Percentiles rank a stretch among this genome's conserved stretches.
These are phyloP conservation scores for Tetragonula clypearis DNA, from an alignment of 1,140 invertebrate genomes.

Conservation along the genomic window DNA sequence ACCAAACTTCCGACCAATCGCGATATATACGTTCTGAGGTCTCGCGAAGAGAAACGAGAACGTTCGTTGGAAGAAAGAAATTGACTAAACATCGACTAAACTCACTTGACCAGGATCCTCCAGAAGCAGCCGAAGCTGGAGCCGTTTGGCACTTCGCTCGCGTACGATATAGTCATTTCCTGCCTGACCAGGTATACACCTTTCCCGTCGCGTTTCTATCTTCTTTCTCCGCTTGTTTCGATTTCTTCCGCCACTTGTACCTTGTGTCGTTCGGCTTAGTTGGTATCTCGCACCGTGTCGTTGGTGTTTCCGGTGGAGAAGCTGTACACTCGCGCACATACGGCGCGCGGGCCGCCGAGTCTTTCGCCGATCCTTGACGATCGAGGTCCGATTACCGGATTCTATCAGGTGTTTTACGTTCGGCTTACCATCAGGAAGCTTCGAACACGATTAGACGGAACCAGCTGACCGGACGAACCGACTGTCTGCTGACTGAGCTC, in stretches of 20 bases:
- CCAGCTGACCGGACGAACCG: constrained; percentile 77
- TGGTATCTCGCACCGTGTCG: constrained; percentile 53
- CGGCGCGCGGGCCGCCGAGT: constrained; percentile 70
- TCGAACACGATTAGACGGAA: constrained; percentile 54
- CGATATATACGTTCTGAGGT: not conserved
- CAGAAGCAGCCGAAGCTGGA: constrained; percentile 95
- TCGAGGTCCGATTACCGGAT: constrained; percentile 22
- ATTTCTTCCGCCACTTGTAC: not conserved
- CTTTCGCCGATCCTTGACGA: constrained; percentile 26
- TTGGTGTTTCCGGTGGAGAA: constrained; percentile 59
- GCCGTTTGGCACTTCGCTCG: constrained; percentile 93
- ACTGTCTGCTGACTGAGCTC: constrained; percentile 78
- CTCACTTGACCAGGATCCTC: constrained; percentile 92
- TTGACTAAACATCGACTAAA: constrained; percentile 62
- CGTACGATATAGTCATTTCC: constrained; percentile 93
- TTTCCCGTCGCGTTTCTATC: constrained; percentile 39
- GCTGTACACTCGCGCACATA: constrained; percentile 71
- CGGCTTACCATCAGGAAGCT: constrained; percentile 50
- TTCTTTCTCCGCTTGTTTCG: not conserved
- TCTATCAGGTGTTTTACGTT: constrained; percentile 51
- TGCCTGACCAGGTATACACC: constrained; percentile 57
- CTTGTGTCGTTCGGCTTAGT: not conserved
- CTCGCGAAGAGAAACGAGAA: not conserved
- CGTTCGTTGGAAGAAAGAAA: not conserved
- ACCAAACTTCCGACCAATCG: not conserved